Evolutionary conservation across 1,140 invertebrate species (phyloP).

Genomic region (Gryon sp.): DNA sequence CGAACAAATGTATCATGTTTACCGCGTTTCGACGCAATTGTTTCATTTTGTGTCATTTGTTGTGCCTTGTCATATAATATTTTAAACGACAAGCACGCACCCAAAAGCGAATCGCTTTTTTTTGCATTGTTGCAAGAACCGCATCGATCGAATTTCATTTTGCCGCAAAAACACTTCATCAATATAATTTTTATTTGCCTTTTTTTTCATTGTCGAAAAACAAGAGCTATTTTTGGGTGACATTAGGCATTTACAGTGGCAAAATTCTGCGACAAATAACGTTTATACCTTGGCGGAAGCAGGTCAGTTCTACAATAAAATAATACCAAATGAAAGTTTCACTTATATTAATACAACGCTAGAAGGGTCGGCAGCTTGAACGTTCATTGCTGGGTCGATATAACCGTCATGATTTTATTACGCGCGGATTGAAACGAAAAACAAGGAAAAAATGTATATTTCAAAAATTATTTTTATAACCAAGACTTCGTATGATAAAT

Average conservation of each 20-base stretch:
- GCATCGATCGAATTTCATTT: conserved; percentile 25
- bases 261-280: conserved; percentile 27
- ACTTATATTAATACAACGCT: conserved; percentile 28
- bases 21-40: conserved; percentile 12
- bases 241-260: conserved; percentile 13
- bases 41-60: conserved; percentile 33
- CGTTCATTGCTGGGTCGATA: conserved; percentile 33
- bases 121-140: neutral
- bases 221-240: neutral
- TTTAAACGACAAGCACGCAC: conserved; percentile 2
- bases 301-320: conserved; percentile 47
- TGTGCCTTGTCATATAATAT: conserved; percentile 24
- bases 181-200: too few species aligned
- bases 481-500: too few species aligned
- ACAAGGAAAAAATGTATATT: neutral
- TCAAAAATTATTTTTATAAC: too few species aligned
- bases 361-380: conserved; percentile 17
- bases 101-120: conserved; percentile 1
- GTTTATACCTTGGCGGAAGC: conserved; percentile 20
- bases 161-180: conserved; percentile 3
- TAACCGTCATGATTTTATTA: conserved; percentile 21
- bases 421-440: conserved; percentile 3
- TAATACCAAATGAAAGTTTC: conserved; percentile 42
- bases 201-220: conserved; percentile 7
- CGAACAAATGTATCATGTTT: conserved; percentile 40